Base-by-base conservation (phyloP, 2,113 vertebrate genomes). In the Bujurquina vittata region DNA sequence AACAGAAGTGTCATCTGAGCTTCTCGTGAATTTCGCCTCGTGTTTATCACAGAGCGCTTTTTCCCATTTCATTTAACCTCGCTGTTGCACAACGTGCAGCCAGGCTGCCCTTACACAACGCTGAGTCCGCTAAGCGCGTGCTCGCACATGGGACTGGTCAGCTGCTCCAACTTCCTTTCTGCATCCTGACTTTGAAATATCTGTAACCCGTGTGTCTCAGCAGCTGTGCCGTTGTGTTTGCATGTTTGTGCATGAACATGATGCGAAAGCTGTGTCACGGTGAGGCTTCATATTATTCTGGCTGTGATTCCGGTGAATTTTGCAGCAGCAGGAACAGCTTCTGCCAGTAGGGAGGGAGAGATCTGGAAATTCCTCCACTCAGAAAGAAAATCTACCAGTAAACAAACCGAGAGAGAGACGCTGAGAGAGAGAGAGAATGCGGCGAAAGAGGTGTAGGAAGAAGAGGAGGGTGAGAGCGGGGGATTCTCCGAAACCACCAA, bases 401-500 rank as follows among this genome's bases (percentile, higher is more conserved):
- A 94, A 93, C 89, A 93, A 59, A 83, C 72, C 4, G 52, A 26
- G 79, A 85, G 59, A 37, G 33, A 33, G 33, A 31, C 29, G 29
- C n/a, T n/a, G n/a, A n/a, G 29, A 7, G 63, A 7, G 40, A 3
- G 35, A 40, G 43, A 10, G 79, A 87, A 88, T 89, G 79, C 79
- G 59, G 56, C 65, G 61, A 59, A 62, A 35, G 52, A 35, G 60
- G 80, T 40, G 65, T 49, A 69, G 81, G 46, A 7, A n/a, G 1
- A 11, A 15, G 52, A 23, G 62, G 37, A 69, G 61, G 20, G 59
- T 6, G 40, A 11, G 26, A 62, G 77, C 37, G 85, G 90, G 92
- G 93, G 84, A 88, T 92, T 93, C 89, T 93, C 88, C 87, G 87
- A 94, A 92, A 80, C 54, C 40, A 15, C 94, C 94, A 94, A 95